Base-by-base conservation (phyloP, 2,113 vertebrate genomes). In the Xenus cinereus region DNA sequence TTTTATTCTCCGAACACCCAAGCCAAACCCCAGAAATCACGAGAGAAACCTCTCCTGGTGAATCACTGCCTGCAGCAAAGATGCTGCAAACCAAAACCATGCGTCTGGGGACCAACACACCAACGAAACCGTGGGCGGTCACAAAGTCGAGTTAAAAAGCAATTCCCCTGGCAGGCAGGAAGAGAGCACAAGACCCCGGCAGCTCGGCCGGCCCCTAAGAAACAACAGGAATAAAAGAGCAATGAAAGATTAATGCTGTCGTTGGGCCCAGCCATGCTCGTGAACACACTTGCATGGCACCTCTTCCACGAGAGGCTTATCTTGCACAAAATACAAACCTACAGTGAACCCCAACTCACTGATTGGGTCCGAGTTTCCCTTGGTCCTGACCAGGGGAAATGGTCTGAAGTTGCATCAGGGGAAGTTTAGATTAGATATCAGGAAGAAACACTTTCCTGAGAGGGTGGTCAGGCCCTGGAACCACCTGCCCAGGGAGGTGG, bases 231-330 rank as follows among this genome's bases (percentile, higher is more conserved):
- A 28, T 16, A 59, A 50, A 71, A 59, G 56, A 53, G 64, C 68
- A 71, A 43, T 2, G 48, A 7, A 30, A 77, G n/a, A 57, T 39
- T 24, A 64, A 78, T 12, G 37, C 26, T 41, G 17, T 12, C 8
- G 1, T 4, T 6, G 10, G 2, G 2, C 15, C 30, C 4, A 5
- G 37, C 4, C 12, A 23, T 10, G 72, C 63, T 21, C 6, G 5
- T 15, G 50, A 67, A 27, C 1, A 7, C 39, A 14, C 24, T 2
- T 60, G 26, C 46, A 12, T 21, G 26, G 27, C 39, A 26, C 27
- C 77, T 62, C 63, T 17, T 14, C 21, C n/a, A 21, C 0, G 0
- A 30, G 45, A 23, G 28, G 32, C 37, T 22, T 45, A 20, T 37
- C 89, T 39, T 35, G 10, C 53, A 56, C 21, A 12, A 30, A 41